These are phyloP conservation scores for Percopsis transmontana DNA, from an alignment of 2,113 vertebrate genomes.

Conservation along the genomic window DNA sequence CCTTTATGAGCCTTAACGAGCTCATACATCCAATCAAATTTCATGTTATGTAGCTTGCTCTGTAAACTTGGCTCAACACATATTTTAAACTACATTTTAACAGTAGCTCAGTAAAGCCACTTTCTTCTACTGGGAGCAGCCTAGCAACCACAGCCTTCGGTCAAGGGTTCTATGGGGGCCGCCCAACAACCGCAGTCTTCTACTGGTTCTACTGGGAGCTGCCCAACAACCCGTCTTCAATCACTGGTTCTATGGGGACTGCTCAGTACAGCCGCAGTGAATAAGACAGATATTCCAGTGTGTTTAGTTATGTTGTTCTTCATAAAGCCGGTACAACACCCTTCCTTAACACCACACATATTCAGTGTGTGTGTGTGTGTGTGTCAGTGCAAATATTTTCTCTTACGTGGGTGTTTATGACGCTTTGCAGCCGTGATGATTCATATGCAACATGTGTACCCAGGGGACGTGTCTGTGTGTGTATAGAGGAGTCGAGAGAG, in stretches of 20 bases:
- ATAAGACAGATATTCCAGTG: too few relatives aligned
- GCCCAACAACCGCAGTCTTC: not conserved
- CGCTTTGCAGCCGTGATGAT: conserved; percentile 16
- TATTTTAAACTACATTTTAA: too few relatives aligned
- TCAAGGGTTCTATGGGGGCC: too few relatives aligned
- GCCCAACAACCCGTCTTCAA: not conserved
- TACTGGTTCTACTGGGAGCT: not conserved
- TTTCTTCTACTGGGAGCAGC: too few relatives aligned
- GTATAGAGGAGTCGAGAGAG: conserved; percentile 2
- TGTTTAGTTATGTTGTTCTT: conserved; percentile 1
- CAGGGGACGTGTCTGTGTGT: not conserved
- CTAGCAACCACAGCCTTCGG: too few relatives aligned
- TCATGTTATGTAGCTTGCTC: too few relatives aligned
- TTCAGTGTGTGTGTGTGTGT: conserved; percentile 9
- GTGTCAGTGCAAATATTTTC: conserved; percentile 9
- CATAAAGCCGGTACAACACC: not conserved
- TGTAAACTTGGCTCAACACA: too few relatives aligned
- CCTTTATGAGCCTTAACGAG: too few relatives aligned
- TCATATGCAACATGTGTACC: conserved; percentile 16
- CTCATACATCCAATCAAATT: too few relatives aligned
- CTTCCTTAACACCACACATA: conserved; percentile 10
- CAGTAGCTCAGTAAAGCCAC: too few relatives aligned
- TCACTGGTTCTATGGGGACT: too few relatives aligned
- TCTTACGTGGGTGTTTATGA: conserved; percentile 13
- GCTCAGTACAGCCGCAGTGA: too few relatives aligned